phyloP scores from a whole-genome alignment of 2,113 vertebrate species.

The Todiramphus chloris region DNA sequence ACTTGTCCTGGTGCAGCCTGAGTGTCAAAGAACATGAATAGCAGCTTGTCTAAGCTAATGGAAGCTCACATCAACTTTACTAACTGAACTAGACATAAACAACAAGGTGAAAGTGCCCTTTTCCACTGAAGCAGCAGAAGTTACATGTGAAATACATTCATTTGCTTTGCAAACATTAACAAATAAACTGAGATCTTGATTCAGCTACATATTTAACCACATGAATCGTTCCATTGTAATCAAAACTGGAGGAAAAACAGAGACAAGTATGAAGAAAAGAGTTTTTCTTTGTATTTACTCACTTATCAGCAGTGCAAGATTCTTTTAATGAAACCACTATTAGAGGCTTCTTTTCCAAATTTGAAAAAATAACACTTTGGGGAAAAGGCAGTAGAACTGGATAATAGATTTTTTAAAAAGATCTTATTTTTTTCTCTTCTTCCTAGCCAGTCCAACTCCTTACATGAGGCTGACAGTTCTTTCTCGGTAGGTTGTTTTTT shows the following conservation, averaged over 20 bases:
- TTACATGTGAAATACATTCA: background rate
- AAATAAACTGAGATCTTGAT: background rate
- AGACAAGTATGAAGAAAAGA: background rate
- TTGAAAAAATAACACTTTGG: background rate
- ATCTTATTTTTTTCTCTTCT: background rate
- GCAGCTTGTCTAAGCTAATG: background rate
- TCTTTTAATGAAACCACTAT: background rate
- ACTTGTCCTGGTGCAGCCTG: background rate
- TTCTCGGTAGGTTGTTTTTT: background rate
- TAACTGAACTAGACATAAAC: background rate
- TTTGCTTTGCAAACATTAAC: background rate
- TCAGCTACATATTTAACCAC: accelerated
- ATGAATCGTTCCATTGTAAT: background rate
- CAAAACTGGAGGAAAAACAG: background rate
- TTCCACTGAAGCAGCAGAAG: background rate
- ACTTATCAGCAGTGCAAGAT: background rate
- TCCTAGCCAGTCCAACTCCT: background rate
- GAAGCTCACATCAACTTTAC: background rate
- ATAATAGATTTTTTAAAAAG: background rate
- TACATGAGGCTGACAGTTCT: background rate
- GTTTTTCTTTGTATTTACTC: background rate
- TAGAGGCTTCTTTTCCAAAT: background rate
- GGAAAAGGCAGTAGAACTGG: background rate
- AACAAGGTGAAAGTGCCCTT: background rate
- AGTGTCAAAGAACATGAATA: background rate